Evolutionary conservation across 2,797 vertebrate species (phyloP).

Genomic region (Tamandua tetradactyla): DNA sequence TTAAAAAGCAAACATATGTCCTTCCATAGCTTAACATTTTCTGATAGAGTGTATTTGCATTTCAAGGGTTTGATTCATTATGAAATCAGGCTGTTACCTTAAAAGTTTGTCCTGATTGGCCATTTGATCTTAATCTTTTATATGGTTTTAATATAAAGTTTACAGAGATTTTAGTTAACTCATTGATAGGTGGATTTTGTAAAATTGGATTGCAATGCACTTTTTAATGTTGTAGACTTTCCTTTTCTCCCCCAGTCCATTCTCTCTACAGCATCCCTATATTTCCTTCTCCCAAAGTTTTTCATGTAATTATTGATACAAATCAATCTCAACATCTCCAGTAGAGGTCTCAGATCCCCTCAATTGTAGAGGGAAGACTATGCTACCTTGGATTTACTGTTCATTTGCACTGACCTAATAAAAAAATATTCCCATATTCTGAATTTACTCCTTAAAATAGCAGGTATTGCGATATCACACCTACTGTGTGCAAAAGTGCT

Average conservation of each 20-base stretch:
- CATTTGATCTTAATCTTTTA: background rate
- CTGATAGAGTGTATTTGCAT: background rate
- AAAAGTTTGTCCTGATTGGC: background rate
- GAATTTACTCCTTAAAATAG: background rate
- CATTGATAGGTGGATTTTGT: background rate
- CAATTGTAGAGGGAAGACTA: background rate
- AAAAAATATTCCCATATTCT: background rate
- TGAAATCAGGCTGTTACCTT: background rate
- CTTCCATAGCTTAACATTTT: background rate
- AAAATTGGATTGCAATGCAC: background rate
- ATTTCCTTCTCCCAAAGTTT: slow-evolving; percentile 25
- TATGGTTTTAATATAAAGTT: background rate
- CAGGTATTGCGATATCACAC: background rate
- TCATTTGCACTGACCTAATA: background rate
- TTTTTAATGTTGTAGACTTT: background rate
- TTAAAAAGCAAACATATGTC: slow-evolving; percentile 6
- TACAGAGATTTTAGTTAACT: background rate
- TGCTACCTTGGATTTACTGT: slow-evolving; percentile 2
- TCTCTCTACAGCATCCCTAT: background rate
- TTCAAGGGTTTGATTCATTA: background rate
- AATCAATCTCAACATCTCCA: background rate
- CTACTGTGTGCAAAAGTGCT: background rate
- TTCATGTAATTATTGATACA: background rate
- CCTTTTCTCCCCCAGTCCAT: background rate
- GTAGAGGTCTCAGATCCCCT: background rate